A percentile compares a stretch with the other conserved stretches of the same genome.
These are phyloP conservation scores for Helicolenus hilgendorfi DNA, from an alignment of 2,797 vertebrate species.

Conservation along the genomic window DNA sequence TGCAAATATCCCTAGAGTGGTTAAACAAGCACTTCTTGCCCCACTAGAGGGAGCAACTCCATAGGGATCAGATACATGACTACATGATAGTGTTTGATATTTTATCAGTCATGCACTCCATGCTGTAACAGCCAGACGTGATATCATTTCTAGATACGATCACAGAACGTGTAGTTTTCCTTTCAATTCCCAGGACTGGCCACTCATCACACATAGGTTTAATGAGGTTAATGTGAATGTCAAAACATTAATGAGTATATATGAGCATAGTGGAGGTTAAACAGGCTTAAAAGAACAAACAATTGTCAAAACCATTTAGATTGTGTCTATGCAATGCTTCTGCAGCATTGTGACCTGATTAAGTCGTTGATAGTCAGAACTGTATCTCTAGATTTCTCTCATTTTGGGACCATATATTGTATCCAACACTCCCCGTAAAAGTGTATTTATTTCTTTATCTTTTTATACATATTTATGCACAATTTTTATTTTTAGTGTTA, in stretches of 20 bases:
- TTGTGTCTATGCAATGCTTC: background rate
- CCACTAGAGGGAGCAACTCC: slow-evolving; percentile 87
- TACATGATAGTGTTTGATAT: background rate
- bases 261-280: slow-evolving; percentile 3
- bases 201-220: slow-evolving; percentile 5
- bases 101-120: background rate
- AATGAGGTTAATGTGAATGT: slow-evolving; percentile 38
- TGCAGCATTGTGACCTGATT: background rate
- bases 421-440: background rate
- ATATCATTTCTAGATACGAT: background rate
- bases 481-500: background rate
- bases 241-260: slow-evolving; percentile 22
- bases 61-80: slow-evolving; percentile 55
- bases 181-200: background rate
- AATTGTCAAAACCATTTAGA: background rate
- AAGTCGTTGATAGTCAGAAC: background rate
- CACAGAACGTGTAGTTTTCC: background rate
- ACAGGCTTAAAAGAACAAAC: slow-evolving; percentile 2
- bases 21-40: slow-evolving; percentile 19
- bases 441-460: background rate
- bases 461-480: background rate
- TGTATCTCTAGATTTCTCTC: background rate
- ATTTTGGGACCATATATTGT: background rate
- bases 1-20: background rate
- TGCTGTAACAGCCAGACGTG: background rate